Evolutionary conservation across 1,140 invertebrate genomes (phyloP).

Genomic region (Papilio xuthus): DNA sequence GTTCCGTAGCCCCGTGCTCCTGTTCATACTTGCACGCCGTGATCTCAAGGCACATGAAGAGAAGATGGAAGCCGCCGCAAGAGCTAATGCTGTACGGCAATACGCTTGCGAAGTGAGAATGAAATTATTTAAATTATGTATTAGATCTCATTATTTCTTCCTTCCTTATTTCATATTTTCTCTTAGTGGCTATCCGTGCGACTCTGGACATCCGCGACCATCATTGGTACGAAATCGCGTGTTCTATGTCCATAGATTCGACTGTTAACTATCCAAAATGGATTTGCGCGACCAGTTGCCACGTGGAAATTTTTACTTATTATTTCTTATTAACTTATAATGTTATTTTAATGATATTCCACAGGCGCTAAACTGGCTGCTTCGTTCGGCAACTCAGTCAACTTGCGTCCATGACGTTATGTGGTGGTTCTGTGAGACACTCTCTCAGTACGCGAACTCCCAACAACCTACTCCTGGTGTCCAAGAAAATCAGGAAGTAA

Average conservation of each 20-base stretch:
- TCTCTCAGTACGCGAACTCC: slow-evolving; percentile 66
- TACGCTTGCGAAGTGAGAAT: slow-evolving; percentile 74
- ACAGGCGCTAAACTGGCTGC: slow-evolving; percentile 96
- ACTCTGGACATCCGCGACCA: too few relatives aligned
- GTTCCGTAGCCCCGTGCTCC: slow-evolving; percentile 66
- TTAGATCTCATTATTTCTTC: background rate
- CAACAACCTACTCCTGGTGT: slow-evolving; percentile 50
- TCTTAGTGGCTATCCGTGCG: too few relatives aligned
- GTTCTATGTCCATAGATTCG: too few relatives aligned
- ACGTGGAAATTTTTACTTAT: background rate
- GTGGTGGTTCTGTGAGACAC: slow-evolving; percentile 91
- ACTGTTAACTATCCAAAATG: background rate
- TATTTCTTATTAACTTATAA: background rate
- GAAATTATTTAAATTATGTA: background rate
- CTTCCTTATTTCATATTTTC: background rate
- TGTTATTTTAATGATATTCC: slow-evolving; percentile 20
- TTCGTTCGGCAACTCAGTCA: slow-evolving; percentile 95
- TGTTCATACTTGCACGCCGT: slow-evolving; percentile 64
- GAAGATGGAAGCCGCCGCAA: slow-evolving; percentile 72
- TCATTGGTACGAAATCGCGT: too few relatives aligned
- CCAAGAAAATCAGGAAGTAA: slow-evolving; percentile 69
- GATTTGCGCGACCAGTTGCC: too few relatives aligned
- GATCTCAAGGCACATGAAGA: slow-evolving; percentile 64
- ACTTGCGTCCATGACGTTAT: slow-evolving; percentile 95
- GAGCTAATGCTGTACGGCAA: slow-evolving; percentile 72